These are phyloP conservation scores for Oreochromis aureus DNA, from an alignment of 2,113 vertebrate species.

Conservation along the genomic window DNA sequence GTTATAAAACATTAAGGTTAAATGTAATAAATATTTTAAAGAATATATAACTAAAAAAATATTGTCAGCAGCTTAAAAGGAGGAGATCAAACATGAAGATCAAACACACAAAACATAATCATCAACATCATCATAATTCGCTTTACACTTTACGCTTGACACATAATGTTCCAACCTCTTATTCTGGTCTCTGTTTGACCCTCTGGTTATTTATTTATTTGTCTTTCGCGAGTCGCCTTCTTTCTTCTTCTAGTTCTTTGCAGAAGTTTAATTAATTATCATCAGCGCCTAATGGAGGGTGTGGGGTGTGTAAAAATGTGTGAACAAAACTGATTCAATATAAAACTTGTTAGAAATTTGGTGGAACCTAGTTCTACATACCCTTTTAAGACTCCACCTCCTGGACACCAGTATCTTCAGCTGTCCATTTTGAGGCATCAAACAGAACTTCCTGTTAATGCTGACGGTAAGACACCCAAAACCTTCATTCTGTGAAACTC, in stretches of 20 bases:
- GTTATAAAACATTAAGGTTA: not conserved
- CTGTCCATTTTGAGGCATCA: not conserved
- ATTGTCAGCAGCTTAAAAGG: not conserved
- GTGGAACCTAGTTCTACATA: not conserved
- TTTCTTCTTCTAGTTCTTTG: not conserved
- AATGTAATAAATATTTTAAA: not conserved
- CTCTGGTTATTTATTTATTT: not conserved
- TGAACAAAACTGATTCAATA: not conserved
- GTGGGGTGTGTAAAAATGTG: not conserved
- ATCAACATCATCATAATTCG: accelerated
- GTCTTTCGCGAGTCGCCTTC: not conserved
- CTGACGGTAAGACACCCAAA: not conserved
- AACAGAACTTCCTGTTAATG: not conserved
- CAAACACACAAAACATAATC: not conserved
- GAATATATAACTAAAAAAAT: not conserved
- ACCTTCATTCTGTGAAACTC: not conserved
- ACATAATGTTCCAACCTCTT: not conserved
- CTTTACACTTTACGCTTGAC: accelerated
- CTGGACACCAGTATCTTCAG: not conserved
- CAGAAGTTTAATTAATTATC: not conserved
- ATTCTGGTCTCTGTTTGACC: not conserved
- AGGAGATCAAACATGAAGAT: not conserved
- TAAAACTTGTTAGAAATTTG: not conserved
- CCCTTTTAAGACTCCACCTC: not conserved
- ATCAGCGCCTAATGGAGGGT: not conserved